Conservation (phyloP, 2,888 invertebrate species). For the Leucophenga montana region DNA sequence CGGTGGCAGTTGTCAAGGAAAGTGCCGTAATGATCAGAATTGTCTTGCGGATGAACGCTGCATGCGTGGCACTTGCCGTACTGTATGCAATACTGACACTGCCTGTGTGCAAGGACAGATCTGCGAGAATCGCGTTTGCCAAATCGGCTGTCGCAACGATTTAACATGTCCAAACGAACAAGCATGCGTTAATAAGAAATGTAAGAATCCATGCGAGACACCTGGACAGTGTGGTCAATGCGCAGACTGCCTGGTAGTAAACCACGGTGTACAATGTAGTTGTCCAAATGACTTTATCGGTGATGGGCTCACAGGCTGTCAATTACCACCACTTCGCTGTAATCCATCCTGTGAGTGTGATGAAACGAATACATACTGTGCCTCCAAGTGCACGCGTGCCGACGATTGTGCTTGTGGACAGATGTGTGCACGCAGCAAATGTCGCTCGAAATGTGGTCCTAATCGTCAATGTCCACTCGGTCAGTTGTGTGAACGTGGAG, state of each 20-base stretch:
- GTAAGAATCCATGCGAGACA: constrained; percentile 85
- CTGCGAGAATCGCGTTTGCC: constrained; percentile 89
- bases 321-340: constrained; percentile 81
- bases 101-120: constrained; percentile 87
- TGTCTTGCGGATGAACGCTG: constrained; percentile 91
- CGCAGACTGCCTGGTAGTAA: constrained; percentile 86
- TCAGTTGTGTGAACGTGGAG: constrained; percentile 82
- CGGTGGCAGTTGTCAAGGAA: constrained; percentile 83
- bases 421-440: constrained; percentile 82
- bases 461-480: constrained; percentile 81
- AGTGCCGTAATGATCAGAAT: constrained; percentile 85
- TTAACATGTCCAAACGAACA: constrained; percentile 82
- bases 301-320: constrained; percentile 86
- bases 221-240: constrained; percentile 86
- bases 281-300: constrained; percentile 87
- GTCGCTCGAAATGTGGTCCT: constrained; percentile 81
- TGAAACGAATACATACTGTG: constrained; percentile 83
- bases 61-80: constrained; percentile 85
- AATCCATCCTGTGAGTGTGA: constrained; percentile 87
- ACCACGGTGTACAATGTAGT: constrained; percentile 89
- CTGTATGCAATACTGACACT: constrained; percentile 89
- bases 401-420: constrained; percentile 88
- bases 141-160: constrained; percentile 90
- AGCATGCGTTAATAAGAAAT: constrained; percentile 88
- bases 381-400: constrained; percentile 78